Percentiles rank a stretch among this genome's conserved stretches.
phyloP scores from a whole-genome alignment of 1,140 invertebrate genomes.

The Heliothis subflexa region DNA sequence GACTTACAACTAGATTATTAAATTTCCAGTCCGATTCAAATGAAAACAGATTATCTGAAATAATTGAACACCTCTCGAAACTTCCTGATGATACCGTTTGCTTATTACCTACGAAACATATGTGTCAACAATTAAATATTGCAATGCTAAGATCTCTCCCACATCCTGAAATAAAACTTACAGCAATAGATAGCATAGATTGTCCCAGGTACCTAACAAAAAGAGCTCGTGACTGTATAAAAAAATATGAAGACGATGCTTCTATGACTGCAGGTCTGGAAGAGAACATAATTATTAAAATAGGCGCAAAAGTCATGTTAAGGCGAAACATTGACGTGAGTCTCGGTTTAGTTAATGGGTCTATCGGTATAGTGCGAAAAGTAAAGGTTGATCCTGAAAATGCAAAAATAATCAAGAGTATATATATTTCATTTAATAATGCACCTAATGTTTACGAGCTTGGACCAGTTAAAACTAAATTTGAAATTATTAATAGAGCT shows the following conservation, averaged over 20 bases:
- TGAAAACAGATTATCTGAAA: slow-evolving; percentile 53
- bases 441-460: slow-evolving; percentile 6
- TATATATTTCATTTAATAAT: slow-evolving; percentile 48
- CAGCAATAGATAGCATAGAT: slow-evolving; percentile 52
- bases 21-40: slow-evolving; percentile 42
- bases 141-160: slow-evolving; percentile 46
- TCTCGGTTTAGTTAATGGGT: slow-evolving; percentile 56
- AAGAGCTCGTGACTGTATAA: slow-evolving; percentile 46
- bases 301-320: slow-evolving; percentile 55
- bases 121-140: slow-evolving; percentile 54
- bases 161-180: slow-evolving; percentile 53
- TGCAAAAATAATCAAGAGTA: slow-evolving; percentile 42
- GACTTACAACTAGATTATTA: slow-evolving; percentile 38
- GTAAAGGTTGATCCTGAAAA: slow-evolving; percentile 34
- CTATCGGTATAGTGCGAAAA: slow-evolving; percentile 44
- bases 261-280: slow-evolving; percentile 54
- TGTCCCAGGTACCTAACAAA: slow-evolving; percentile 53
- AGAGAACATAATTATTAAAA: slow-evolving; percentile 57
- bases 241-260: slow-evolving; percentile 58
- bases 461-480: slow-evolving; percentile 8
- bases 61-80: slow-evolving; percentile 43
- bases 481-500: slow-evolving; percentile 16
- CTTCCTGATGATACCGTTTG: slow-evolving; percentile 55
- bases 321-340: slow-evolving; percentile 54
- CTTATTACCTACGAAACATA: slow-evolving; percentile 58